Conservation (phyloP, 2,888 invertebrate genomes). For the Agriopis aurantiaria region DNA sequence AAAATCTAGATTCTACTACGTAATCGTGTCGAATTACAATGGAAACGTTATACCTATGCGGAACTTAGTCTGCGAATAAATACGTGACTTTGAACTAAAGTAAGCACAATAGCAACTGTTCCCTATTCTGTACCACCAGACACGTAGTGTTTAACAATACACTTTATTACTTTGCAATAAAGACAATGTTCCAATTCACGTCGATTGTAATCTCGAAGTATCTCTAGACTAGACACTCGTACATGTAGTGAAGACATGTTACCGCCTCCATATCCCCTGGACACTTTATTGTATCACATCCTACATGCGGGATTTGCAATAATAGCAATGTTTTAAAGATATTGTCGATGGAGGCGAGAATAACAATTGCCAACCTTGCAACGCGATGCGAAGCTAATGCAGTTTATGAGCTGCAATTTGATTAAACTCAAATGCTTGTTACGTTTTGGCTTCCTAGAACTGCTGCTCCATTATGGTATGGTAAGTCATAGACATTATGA, state of each 20-base stretch:
- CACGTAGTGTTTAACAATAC: constrained; percentile 35
- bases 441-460: not conserved
- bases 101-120: constrained; percentile 39
- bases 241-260: constrained; percentile 42
- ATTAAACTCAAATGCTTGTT: constrained; percentile 3
- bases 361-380: constrained; percentile 31
- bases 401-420: constrained; percentile 10
- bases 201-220: constrained; percentile 43
- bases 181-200: constrained; percentile 30
- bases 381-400: constrained; percentile 11
- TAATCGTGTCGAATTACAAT: constrained; percentile 54
- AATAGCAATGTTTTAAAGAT: constrained; percentile 41
- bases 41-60: constrained; percentile 52
- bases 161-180: constrained; percentile 41
- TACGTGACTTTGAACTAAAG: constrained; percentile 58
- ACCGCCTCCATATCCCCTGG: constrained; percentile 45
- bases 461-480: not conserved
- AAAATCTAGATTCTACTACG: constrained; percentile 27
- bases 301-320: constrained; percentile 44
- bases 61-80: constrained; percentile 54
- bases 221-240: constrained; percentile 37
- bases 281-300: constrained; percentile 46
- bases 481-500: no score
- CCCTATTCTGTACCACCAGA: constrained; percentile 24
- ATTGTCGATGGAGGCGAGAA: constrained; percentile 40